Evolutionary conservation across 1,140 invertebrate genomes (phyloP).

Genomic region (Drosophila ananassae): DNA sequence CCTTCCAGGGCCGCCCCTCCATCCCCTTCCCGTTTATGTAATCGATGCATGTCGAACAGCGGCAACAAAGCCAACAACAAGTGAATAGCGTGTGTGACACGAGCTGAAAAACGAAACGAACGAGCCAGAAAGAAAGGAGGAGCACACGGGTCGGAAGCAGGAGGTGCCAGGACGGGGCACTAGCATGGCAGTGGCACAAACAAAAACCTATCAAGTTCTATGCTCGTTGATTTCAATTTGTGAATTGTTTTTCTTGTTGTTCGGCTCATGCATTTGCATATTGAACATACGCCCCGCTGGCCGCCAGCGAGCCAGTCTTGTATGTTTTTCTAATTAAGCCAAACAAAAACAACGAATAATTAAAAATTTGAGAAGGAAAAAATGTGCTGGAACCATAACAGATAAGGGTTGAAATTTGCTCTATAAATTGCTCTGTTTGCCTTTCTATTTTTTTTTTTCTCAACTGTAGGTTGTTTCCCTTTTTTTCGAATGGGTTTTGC

Average conservation of each 20-base stretch:
- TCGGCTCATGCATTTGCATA: slow-evolving; percentile 74
- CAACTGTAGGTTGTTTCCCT: slow-evolving; percentile 14
- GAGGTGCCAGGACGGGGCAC: neutral
- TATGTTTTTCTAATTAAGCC: slow-evolving; percentile 75
- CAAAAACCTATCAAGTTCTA: slow-evolving; percentile 77
- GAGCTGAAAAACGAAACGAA: slow-evolving; percentile 67
- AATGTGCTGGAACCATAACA: slow-evolving; percentile 3
- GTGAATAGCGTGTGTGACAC: slow-evolving; percentile 57
- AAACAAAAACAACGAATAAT: slow-evolving; percentile 26
- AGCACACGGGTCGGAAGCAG: slow-evolving; percentile 6
- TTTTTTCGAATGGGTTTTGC: slow-evolving; percentile 53
- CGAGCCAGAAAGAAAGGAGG: slow-evolving; percentile 40
- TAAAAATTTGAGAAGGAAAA: slow-evolving; percentile 38
- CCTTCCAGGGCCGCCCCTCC: neutral
- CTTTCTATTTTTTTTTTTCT: slow-evolving; percentile 26
- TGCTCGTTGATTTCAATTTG: slow-evolving; percentile 82
- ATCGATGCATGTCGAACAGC: slow-evolving; percentile 82
- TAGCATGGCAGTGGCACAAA: slow-evolving; percentile 45
- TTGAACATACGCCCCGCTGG: slow-evolving; percentile 64
- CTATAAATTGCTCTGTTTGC: slow-evolving; percentile 47
- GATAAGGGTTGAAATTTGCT: slow-evolving; percentile 47
- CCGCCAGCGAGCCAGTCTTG: slow-evolving; percentile 17
- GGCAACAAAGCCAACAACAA: slow-evolving; percentile 60
- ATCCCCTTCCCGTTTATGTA: slow-evolving; percentile 58
- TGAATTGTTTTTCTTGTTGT: slow-evolving; percentile 54